Conservation (phyloP, 1,140 invertebrate species). For the Uloborus diversus region DNA sequence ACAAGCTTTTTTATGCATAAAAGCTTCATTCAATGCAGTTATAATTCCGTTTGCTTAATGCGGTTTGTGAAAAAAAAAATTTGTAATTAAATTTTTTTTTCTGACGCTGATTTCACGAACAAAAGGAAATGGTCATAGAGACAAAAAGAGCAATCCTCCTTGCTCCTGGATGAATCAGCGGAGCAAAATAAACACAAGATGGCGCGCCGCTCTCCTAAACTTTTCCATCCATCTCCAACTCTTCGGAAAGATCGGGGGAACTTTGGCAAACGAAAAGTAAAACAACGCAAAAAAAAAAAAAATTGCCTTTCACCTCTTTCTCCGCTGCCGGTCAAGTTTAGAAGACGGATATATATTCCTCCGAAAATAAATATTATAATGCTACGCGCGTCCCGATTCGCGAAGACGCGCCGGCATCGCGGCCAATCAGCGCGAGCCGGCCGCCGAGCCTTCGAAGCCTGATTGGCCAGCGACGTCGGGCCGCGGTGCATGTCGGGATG, state of each 20-base stretch:
- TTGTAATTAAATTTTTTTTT: no score
- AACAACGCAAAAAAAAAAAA: conserved; percentile 5
- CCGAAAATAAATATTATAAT: conserved; percentile 51
- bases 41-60: no score
- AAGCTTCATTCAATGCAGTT: no score
- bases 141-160: no score
- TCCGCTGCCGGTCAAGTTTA: conserved; percentile 13
- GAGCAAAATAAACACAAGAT: no score
- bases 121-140: no score
- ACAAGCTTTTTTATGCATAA: no score
- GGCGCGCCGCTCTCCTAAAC: conserved; percentile 6
- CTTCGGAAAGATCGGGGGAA: background rate
- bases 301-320: background rate
- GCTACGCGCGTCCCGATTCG: conserved; percentile 27
- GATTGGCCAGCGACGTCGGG: conserved; percentile 7
- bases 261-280: background rate
- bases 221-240: background rate
- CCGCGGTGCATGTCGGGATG: conserved; percentile 28
- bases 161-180: no score
- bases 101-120: no score
- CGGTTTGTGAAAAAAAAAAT: no score
- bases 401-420: conserved; percentile 23
- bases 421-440: conserved; percentile 32
- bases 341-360: background rate
- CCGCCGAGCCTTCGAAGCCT: background rate